Evolutionary conservation across 2,797 vertebrate genomes (phyloP).

Genomic region (Hozukius guyotensis): DNA sequence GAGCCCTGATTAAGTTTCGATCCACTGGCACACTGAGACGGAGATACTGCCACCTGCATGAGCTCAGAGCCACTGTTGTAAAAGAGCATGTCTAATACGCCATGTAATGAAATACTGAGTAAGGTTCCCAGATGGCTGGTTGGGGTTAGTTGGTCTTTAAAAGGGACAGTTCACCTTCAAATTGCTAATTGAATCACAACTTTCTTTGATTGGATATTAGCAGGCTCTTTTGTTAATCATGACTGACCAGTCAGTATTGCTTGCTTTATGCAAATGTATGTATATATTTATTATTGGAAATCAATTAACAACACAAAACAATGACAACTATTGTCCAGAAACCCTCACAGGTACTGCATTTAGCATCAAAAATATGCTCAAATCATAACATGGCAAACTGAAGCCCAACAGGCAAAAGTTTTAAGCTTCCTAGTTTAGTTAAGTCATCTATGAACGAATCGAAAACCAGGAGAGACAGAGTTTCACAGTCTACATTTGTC

Average conservation of each 20-base stretch:
- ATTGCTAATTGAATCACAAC: slow-evolving; percentile 33
- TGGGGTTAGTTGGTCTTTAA: slow-evolving; percentile 59
- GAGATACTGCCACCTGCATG: slow-evolving; percentile 24
- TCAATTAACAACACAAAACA: background rate
- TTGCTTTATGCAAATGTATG: no score
- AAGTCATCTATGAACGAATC: background rate
- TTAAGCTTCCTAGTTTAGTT: background rate
- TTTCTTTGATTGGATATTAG: slow-evolving; percentile 16
- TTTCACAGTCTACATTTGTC: background rate
- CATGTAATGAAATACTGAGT: slow-evolving; percentile 74
- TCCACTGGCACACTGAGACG: slow-evolving; percentile 45
- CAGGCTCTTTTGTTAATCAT: background rate
- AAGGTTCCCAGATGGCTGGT: slow-evolving; percentile 42
- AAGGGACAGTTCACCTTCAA: slow-evolving; percentile 52
- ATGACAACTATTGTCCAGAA: no score
- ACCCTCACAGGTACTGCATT: no score
- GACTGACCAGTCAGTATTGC: background rate
- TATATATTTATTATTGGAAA: no score
- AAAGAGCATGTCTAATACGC: slow-evolving; percentile 64
- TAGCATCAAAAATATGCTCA: no score
- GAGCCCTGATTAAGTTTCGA: slow-evolving; percentile 76
- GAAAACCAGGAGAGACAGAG: background rate
- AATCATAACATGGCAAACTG: no score
- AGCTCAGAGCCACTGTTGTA: slow-evolving; percentile 43
- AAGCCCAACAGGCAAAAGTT: background rate